Percentiles rank a stretch among this genome's conserved stretches.
Evolutionary conservation across 2,888 invertebrate species (phyloP).

Genomic region (Xestobium rufovillosum): DNA sequence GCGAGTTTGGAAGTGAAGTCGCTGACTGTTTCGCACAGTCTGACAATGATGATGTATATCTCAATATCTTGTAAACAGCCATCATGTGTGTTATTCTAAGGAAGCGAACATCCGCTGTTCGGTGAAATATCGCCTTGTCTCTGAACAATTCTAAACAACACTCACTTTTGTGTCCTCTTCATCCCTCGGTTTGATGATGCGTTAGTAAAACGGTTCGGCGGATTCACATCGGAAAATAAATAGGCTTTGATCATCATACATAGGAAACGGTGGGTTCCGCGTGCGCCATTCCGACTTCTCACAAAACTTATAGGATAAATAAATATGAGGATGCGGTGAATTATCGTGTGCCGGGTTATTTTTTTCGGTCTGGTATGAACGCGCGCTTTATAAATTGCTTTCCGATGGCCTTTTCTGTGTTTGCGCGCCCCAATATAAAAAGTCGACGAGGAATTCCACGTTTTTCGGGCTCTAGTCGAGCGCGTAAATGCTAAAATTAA

Average conservation of each 20-base stretch:
- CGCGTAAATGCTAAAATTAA: too few relatives aligned
- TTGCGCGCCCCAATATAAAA: too few relatives aligned
- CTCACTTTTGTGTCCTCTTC: constrained; percentile 38
- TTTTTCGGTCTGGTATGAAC: too few relatives aligned
- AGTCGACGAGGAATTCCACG: too few relatives aligned
- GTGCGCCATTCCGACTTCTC: too few relatives aligned
- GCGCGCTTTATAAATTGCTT: constrained; percentile 34
- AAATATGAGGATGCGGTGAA: too few relatives aligned
- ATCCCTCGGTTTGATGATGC: constrained; percentile 37
- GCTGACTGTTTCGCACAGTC: too few relatives aligned
- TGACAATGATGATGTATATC: constrained; percentile 39
- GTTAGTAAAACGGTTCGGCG: constrained; percentile 41
- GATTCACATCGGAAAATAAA: constrained; percentile 39
- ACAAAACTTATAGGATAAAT: constrained; percentile 37
- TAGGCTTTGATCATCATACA: constrained; percentile 39
- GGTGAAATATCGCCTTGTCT: constrained; percentile 43
- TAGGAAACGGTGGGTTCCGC: constrained; percentile 34
- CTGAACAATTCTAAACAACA: constrained; percentile 41
- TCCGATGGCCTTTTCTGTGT: too few relatives aligned
- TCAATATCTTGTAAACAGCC: constrained; percentile 37
- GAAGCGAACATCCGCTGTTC: constrained; percentile 43
- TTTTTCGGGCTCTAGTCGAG: too few relatives aligned
- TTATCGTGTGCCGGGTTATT: too few relatives aligned
- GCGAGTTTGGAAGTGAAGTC: too few relatives aligned
- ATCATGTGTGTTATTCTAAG: constrained; percentile 43